A percentile compares a stretch with the other conserved stretches of the same genome.
These are phyloP conservation scores for Epicauta chinensis DNA, from an alignment of 1,140 invertebrate species.

Conservation along the genomic window DNA sequence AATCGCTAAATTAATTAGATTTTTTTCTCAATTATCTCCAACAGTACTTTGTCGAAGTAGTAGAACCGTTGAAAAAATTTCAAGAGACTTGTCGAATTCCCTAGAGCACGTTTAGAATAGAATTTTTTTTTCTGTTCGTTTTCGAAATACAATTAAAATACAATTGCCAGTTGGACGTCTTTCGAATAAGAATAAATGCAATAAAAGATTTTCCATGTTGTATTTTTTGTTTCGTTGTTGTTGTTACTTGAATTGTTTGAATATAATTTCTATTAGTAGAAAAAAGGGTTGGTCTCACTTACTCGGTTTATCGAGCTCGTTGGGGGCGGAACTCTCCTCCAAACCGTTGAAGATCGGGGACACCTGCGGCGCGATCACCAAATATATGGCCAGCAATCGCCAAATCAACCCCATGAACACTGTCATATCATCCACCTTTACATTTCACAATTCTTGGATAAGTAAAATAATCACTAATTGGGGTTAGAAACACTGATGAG, in stretches of 20 bases:
- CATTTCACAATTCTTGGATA: background rate
- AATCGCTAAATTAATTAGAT: background rate
- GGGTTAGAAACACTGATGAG: background rate
- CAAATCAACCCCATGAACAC: conserved; percentile 25
- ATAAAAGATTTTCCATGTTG: too few species aligned
- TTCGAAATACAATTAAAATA: too few species aligned
- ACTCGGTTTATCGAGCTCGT: conserved; percentile 10
- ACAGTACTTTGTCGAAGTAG: background rate
- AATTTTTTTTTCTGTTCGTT: too few species aligned
- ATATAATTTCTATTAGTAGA: too few species aligned
- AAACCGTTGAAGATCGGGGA: conserved; percentile 25
- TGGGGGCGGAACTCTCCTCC: conserved; percentile 19
- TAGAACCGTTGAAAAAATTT: background rate
- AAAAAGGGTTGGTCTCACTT: conserved; percentile 1
- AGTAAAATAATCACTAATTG: background rate
- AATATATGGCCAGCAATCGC: conserved; percentile 20
- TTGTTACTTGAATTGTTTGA: too few species aligned
- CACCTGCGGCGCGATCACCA: conserved; percentile 23
- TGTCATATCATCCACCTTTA: conserved; percentile 15
- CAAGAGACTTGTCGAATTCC: background rate
- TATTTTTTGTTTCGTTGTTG: too few species aligned
- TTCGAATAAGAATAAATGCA: too few species aligned
- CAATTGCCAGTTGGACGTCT: too few species aligned
- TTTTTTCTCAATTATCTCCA: background rate
- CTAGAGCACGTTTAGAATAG: too few species aligned